A percentile compares a stretch with the other conserved stretches of the same genome.
phyloP scores from a whole-genome alignment of 2,113 vertebrate genomes.

The Albula goreensis region DNA sequence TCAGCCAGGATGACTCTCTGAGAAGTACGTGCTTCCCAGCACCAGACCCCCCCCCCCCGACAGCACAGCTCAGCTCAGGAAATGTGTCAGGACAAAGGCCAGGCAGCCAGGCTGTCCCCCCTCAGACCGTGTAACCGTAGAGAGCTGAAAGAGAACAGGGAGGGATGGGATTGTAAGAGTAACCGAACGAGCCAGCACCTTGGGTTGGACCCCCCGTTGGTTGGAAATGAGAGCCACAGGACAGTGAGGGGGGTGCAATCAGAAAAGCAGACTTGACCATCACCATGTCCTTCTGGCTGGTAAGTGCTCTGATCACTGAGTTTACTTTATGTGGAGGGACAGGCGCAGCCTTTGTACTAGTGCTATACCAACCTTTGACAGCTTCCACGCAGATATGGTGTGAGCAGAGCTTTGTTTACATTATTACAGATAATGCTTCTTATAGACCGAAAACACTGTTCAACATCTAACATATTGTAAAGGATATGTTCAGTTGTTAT shows the following conservation, averaged over 20 bases:
- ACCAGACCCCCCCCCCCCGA: constrained; percentile 39
- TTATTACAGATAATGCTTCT: neutral
- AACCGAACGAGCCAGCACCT: constrained; percentile 1
- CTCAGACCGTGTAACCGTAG: constrained; percentile 26
- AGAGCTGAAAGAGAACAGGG: constrained; percentile 1
- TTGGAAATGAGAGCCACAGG: constrained; percentile 8
- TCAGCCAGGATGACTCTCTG: constrained; percentile 21
- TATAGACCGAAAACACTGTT: too few relatives aligned
- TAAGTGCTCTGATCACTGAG: constrained; percentile 33
- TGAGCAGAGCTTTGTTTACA: neutral
- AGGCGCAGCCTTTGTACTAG: too few relatives aligned
- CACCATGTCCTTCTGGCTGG: constrained; percentile 51
- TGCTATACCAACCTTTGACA: too few relatives aligned
- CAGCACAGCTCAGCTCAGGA: constrained; percentile 53
- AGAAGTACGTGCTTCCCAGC: constrained; percentile 38
- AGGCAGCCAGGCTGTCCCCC: constrained; percentile 37
- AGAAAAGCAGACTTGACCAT: neutral
- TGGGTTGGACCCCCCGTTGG: constrained; percentile 20
- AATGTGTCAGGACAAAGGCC: constrained; percentile 54
- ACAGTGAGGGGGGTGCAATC: neutral
- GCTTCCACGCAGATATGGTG: neutral
- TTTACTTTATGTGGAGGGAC: neutral
- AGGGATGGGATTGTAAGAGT: constrained; percentile 21
- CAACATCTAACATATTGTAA: too few relatives aligned
- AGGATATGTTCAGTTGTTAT: too few relatives aligned